Evolutionary conservation across 2,888 invertebrate genomes (phyloP), one percentile per base, ranked within the genome.

Genomic region (Sphaerolaimus hirsutus): DNA sequence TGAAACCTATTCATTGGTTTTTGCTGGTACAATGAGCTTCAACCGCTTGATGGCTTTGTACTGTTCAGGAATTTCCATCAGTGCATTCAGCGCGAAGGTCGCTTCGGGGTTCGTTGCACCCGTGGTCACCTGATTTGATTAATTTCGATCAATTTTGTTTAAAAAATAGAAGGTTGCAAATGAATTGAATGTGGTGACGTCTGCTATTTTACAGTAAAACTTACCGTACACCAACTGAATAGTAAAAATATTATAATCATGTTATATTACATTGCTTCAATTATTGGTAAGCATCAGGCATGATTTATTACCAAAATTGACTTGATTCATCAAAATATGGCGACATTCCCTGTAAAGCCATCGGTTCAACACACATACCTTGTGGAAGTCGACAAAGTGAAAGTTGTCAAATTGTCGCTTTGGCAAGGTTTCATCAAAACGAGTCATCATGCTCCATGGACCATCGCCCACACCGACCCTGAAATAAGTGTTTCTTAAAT

Each of bases 1-100:
- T n/a, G n/a, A n/a, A n/a, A n/a, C n/a, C n/a, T n/a, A n/a, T n/a
- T n/a, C n/a, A n/a, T n/a, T n/a, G n/a, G n/a, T n/a, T n/a, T n/a
- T n/a, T n/a, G n/a, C n/a, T n/a, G n/a, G n/a, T n/a, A n/a, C n/a
- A n/a, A n/a, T n/a, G n/a, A n/a, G n/a, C n/a, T n/a, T n/a, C n/a
- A n/a, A n/a, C n/a, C n/a, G n/a, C 23, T 40, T 40, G 48, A 59
- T 58, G n/a, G 55, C 54, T 41, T 55, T 54, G 50, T 58, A 70
- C 53, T 69, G 69, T 48, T 68, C 68, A 3, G 70, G 70, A 48
- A 70, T 67, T 54, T 70, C 70, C 69, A 69, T 70, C 26, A 70
- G 56, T 2, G 70, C 68, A 50, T 68, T 64, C 36, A 71, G 54
- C 12, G 70, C 70, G 55, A 70, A 69, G 1, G 66, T 56, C 5